Percentiles rank a stretch among this genome's conserved stretches.
These are phyloP conservation scores for Rhagophthalmus giganteus DNA, from an alignment of 2,888 invertebrate genomes.

Conservation along the genomic window DNA sequence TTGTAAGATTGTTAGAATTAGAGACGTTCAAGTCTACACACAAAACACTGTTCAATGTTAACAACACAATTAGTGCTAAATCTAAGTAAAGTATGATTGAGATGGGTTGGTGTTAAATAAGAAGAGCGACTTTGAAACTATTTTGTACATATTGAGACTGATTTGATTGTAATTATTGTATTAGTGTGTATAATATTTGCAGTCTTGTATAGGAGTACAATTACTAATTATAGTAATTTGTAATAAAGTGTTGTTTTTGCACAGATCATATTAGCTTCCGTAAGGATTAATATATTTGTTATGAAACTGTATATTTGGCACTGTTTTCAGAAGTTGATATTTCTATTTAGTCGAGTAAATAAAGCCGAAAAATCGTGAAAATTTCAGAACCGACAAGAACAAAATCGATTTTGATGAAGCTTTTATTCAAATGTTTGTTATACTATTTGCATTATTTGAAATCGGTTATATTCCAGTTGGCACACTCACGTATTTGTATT, in stretches of 20 bases:
- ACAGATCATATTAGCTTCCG: not conserved
- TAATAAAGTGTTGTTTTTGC: slow-evolving; percentile 10
- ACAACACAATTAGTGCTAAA: slow-evolving; percentile 1
- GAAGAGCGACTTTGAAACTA: slow-evolving; percentile 16
- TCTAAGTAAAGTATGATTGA: slow-evolving; percentile 10
- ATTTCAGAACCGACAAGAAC: too few species aligned
- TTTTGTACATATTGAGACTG: slow-evolving; percentile 30
- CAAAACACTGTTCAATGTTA: slow-evolving; percentile 8
- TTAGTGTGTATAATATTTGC: slow-evolving; percentile 27
- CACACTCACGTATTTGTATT: too few species aligned
- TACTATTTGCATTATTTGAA: too few species aligned
- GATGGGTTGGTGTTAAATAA: slow-evolving; percentile 19
- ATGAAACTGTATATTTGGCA: not conserved
- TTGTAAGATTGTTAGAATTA: slow-evolving; percentile 11
- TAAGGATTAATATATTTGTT: slow-evolving; percentile 1
- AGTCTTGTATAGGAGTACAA: slow-evolving; percentile 21
- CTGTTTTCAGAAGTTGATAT: too few species aligned
- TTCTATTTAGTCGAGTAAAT: too few species aligned
- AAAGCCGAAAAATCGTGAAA: too few species aligned
- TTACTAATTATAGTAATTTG: slow-evolving; percentile 16
- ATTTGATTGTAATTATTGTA: slow-evolving; percentile 30
- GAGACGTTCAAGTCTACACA: slow-evolving; percentile 2
- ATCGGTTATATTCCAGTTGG: too few species aligned
- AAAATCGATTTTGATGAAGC: too few species aligned
- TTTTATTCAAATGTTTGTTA: too few species aligned